phyloP scores from a whole-genome alignment of 2,113 vertebrate species.

The Antechinus flavipes region DNA sequence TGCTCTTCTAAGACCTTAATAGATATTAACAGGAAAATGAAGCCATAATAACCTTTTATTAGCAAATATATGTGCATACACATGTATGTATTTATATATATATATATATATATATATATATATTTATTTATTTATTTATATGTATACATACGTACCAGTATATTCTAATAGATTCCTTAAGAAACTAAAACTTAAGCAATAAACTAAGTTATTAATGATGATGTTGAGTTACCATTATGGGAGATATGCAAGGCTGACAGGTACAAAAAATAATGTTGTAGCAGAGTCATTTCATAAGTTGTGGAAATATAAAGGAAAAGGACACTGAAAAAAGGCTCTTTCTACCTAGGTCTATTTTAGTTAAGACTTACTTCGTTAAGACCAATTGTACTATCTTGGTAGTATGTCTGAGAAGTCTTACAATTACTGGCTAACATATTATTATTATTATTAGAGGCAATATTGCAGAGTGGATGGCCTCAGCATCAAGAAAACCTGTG shows the following conservation, averaged over 20 bases:
- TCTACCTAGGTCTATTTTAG: not conserved
- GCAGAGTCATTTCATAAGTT: not conserved
- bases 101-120: too few relatives aligned
- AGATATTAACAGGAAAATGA: not conserved
- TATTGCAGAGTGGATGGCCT: not conserved
- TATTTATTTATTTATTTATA: too few relatives aligned
- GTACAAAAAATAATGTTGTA: not conserved
- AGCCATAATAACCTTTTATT: not conserved
- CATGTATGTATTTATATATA: not conserved
- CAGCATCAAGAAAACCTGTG: not conserved
- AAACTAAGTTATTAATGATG: not conserved
- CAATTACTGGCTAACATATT: not conserved
- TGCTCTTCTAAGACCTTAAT: not conserved
- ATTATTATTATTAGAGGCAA: not conserved
- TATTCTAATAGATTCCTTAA: not conserved
- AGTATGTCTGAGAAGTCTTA: not conserved
- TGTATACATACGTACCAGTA: too few relatives aligned
- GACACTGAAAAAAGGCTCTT: not conserved
- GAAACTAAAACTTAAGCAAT: not conserved
- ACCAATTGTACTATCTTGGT: not conserved
- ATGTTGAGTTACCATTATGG: not conserved
- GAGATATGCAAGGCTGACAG: not conserved
- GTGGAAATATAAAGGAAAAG: not conserved
- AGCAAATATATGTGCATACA: not conserved
- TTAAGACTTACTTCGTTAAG: not conserved